Percentiles rank a stretch among this genome's conserved stretches.
phyloP scores from a whole-genome alignment of 2,113 vertebrate species.

The Rhodinocichla rosea region DNA sequence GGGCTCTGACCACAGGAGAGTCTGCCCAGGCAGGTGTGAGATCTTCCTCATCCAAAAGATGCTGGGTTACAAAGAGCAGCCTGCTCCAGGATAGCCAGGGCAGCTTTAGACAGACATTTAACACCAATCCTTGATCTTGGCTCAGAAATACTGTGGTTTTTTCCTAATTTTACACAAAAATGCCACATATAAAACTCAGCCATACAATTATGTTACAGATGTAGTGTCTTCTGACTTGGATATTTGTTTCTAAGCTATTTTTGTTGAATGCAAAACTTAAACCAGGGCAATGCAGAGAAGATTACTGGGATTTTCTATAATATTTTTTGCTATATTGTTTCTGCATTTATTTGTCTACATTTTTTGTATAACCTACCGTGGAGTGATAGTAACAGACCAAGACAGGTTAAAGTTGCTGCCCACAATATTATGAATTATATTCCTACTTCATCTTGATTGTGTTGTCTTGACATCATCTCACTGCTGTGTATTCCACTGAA shows the following conservation, averaged over 20 bases:
- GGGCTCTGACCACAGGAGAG: not conserved
- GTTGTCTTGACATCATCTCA: not conserved
- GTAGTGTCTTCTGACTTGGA: fast-evolving
- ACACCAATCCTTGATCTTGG: not conserved
- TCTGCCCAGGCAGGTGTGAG: not conserved
- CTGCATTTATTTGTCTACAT: not conserved
- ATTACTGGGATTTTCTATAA: not conserved
- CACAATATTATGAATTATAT: not conserved
- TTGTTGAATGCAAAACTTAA: not conserved
- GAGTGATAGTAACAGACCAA: not conserved
- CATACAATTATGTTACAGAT: not conserved
- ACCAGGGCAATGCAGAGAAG: not conserved
- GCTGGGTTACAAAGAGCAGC: not conserved
- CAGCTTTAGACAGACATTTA: not conserved
- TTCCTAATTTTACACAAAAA: not conserved
- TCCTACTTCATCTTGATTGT: not conserved
- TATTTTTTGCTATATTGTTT: fast-evolving
- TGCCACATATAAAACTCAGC: not conserved
- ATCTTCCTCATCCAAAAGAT: not conserved
- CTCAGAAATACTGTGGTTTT: not conserved
- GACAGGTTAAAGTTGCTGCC: not conserved
- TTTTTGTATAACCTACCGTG: not conserved
- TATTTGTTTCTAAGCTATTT: not conserved
- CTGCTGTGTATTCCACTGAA: not conserved
- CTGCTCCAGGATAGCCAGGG: not conserved